Percentiles rank a stretch among this genome's conserved stretches.
Conservation (phyloP, 2,888 invertebrate species). For the Morinoia aosen region DNA sequence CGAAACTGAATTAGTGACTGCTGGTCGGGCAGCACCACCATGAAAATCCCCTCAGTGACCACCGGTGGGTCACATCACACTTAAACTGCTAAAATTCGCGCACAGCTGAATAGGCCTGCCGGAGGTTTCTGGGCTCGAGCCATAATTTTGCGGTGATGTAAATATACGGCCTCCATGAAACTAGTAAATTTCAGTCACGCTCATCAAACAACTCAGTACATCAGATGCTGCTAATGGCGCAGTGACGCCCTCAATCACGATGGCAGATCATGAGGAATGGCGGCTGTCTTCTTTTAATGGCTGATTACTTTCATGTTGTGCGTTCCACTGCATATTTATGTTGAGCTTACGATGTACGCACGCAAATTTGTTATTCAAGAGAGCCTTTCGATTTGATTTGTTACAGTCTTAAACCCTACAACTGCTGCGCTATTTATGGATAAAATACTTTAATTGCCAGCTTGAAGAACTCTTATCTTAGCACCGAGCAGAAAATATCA, state of each 20-base stretch:
- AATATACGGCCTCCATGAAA: neutral
- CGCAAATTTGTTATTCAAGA: neutral
- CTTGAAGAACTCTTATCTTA: neutral
- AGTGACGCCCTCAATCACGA: neutral
- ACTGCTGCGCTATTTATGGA: neutral
- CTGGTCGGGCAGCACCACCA: no score
- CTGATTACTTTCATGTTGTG: neutral
- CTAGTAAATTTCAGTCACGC: neutral
- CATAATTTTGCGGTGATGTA: neutral
- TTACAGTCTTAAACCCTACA: neutral
- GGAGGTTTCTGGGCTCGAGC: no score
- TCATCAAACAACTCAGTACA: neutral
- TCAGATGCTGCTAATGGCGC: neutral
- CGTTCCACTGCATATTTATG: neutral
- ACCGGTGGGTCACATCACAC: no score
- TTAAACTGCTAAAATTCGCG: no score
- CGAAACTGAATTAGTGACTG: no score
- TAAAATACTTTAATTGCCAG: neutral
- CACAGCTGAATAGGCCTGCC: no score
- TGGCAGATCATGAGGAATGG: neutral
- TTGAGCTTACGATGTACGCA: neutral
- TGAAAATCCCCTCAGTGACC: no score
- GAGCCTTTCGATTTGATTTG: neutral
- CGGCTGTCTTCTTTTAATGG: neutral
- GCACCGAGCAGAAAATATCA: neutral